Evolutionary conservation across 2,797 vertebrate species (phyloP).

Genomic region (Odontamblyopus rebecca): DNA sequence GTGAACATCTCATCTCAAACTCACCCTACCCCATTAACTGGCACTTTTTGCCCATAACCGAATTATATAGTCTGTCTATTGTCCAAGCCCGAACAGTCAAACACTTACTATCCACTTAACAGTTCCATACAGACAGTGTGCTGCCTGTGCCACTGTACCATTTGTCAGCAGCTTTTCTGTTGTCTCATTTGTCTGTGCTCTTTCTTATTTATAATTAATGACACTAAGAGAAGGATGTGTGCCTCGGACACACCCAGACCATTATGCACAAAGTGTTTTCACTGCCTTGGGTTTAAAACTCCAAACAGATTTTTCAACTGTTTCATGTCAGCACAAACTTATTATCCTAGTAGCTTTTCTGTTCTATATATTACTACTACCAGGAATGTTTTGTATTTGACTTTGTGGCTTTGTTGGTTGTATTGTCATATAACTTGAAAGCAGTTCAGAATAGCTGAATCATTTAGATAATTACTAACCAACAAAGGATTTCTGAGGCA

Average conservation of each 20-base stretch:
- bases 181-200: slow-evolving; percentile 23
- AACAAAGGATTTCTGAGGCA: background rate
- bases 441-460: background rate
- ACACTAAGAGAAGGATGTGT: slow-evolving; percentile 37
- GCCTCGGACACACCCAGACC: slow-evolving; percentile 34
- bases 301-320: background rate
- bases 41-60: background rate
- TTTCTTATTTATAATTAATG: slow-evolving; percentile 56
- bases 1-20: background rate
- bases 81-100: background rate
- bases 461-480: background rate
- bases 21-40: background rate
- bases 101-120: slow-evolving; percentile 17
- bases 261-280: slow-evolving; percentile 38
- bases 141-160: slow-evolving; percentile 3
- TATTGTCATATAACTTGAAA: background rate
- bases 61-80: slow-evolving; percentile 3
- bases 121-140: slow-evolving; percentile 18
- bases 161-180: slow-evolving; percentile 26
- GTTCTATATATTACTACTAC: background rate
- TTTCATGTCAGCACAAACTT: slow-evolving; percentile 3
- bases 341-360: background rate
- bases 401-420: background rate
- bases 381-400: background rate
- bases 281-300: slow-evolving; percentile 25